Evolutionary conservation across 2,888 invertebrate species (phyloP).

Genomic region (Heliconius aoede): DNA sequence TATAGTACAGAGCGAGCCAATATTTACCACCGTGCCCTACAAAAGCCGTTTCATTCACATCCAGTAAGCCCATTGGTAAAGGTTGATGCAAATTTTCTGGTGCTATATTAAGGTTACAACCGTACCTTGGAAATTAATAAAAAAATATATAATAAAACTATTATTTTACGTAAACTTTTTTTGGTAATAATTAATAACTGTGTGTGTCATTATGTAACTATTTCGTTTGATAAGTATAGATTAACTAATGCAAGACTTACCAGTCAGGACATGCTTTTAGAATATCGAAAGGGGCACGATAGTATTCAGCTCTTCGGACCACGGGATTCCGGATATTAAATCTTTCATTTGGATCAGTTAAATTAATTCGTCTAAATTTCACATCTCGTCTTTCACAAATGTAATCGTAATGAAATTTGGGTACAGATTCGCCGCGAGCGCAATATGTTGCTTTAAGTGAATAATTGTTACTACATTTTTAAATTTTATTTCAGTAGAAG

Average conservation of each 20-base stretch:
- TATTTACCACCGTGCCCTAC: constrained; percentile 78
- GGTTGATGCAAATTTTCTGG: constrained; percentile 69
- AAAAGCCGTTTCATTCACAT: constrained; percentile 76
- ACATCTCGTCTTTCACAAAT: constrained; percentile 75
- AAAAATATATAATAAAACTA: neutral
- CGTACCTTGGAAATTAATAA: constrained; percentile 66
- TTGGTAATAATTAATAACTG: neutral
- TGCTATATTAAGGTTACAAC: constrained; percentile 75
- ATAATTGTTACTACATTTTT: neutral
- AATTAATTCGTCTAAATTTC: constrained; percentile 72
- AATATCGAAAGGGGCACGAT: constrained; percentile 75
- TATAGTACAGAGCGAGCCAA: constrained; percentile 76
- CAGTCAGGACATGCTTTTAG: constrained; percentile 79
- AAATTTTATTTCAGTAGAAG: neutral
- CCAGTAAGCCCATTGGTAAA: constrained; percentile 64
- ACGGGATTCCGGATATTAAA: constrained; percentile 74
- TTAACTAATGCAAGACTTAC: constrained; percentile 53
- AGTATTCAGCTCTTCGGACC: constrained; percentile 75
- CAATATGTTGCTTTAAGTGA: constrained; percentile 67
- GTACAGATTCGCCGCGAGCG: constrained; percentile 69
- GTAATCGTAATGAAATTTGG: constrained; percentile 79
- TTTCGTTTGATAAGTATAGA: neutral
- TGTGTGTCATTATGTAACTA: neutral
- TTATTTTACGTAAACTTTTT: neutral
- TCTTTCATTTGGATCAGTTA: constrained; percentile 76